Conservation (phyloP, 2,797 vertebrate genomes). For the Gouania willdenowi region DNA sequence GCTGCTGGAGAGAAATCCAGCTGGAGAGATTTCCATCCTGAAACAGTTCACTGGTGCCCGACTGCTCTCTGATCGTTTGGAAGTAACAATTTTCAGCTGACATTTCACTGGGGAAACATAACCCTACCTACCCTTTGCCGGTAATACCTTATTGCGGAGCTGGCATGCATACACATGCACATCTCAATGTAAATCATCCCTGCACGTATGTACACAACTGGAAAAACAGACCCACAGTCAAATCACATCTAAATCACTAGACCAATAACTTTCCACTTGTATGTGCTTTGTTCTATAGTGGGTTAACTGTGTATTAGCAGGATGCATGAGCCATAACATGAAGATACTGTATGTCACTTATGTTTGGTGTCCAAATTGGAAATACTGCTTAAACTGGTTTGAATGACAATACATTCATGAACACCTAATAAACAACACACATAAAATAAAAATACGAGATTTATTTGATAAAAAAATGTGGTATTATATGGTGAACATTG, state of each 20-base stretch:
- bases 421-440: too few relatives aligned
- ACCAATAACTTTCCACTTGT: slow-evolving; percentile 9
- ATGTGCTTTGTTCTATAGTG: slow-evolving; percentile 14
- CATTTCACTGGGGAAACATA: slow-evolving; percentile 57
- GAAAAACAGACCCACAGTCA: slow-evolving; percentile 28
- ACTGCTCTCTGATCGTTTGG: slow-evolving; percentile 54
- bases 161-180: slow-evolving; percentile 9
- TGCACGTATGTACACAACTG: slow-evolving; percentile 35
- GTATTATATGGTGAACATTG: too few relatives aligned
- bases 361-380: too few relatives aligned
- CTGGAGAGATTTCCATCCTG: slow-evolving; percentile 48
- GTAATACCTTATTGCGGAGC: slow-evolving; percentile 43
- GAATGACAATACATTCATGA: too few relatives aligned
- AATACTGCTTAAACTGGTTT: too few relatives aligned
- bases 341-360: neutral
- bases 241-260: slow-evolving; percentile 37
- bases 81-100: slow-evolving; percentile 60
- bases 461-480: too few relatives aligned
- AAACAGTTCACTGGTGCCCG: slow-evolving; percentile 45
- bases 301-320: slow-evolving; percentile 18
- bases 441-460: too few relatives aligned
- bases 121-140: slow-evolving; percentile 37
- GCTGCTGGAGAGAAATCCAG: slow-evolving; percentile 27
- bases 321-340: slow-evolving; percentile 14
- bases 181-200: slow-evolving; percentile 30